Evolutionary conservation across 2,113 vertebrate genomes (phyloP).

Genomic region (Pantherophis guttatus): DNA sequence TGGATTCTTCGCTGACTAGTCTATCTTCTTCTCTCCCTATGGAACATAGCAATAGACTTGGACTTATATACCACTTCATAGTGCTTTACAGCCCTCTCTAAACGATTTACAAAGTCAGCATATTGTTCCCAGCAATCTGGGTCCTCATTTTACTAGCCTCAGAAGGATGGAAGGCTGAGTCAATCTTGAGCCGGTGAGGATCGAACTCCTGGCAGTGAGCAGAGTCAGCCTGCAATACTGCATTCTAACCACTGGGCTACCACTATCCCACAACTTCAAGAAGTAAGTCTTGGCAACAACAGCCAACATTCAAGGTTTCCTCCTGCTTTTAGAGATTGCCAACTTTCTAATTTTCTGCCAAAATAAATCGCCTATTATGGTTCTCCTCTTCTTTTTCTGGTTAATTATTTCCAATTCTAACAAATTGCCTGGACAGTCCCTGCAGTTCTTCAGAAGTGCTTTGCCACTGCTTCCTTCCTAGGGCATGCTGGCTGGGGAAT

Average conservation of each 20-base stretch:
- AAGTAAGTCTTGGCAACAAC: not conserved
- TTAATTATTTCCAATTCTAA: not conserved
- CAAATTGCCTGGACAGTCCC: not conserved
- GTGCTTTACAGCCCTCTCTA: not conserved
- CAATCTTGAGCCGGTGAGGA: not conserved
- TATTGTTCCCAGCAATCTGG: not conserved
- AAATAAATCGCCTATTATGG: not conserved
- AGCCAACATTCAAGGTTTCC: not conserved
- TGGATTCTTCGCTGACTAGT: not conserved
- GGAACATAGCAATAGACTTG: not conserved
- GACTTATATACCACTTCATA: not conserved
- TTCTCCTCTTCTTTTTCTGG: not conserved
- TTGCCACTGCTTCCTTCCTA: not conserved
- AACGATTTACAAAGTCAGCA: not conserved
- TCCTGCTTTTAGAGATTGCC: not conserved
- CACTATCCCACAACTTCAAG: not conserved
- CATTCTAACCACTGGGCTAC: not conserved
- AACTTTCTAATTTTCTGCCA: not conserved
- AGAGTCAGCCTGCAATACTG: not conserved
- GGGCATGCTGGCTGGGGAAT: not conserved
- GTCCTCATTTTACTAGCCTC: not conserved
- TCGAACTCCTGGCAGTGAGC: not conserved
- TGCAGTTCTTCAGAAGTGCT: not conserved
- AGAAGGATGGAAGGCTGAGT: not conserved
- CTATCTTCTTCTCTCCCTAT: not conserved